Base-by-base conservation (phyloP, 2,888 invertebrate species). In the Rotaria socialis region DNA sequence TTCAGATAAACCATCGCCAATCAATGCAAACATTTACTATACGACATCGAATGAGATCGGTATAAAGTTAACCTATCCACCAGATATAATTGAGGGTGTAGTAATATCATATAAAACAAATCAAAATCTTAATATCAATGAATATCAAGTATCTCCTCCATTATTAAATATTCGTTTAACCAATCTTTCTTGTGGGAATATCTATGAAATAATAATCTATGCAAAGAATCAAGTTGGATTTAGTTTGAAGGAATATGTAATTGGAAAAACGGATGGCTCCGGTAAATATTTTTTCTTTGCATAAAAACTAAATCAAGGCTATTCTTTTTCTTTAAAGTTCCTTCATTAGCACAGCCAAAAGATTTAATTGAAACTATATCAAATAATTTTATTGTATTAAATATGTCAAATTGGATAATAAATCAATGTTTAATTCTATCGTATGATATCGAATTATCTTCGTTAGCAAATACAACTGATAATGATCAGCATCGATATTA, bases 231-330 rank as follows among this genome's bases (percentile, higher is more conserved):
- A 80, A 80, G 80, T 41, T 8, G 80, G 80, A 22, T 43, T 80
- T 14, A 80, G 80, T 80, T 11, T n/a, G 47, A 80, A 35, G 4
- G 24, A 80, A 24, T 47, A 10, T 14, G 11, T 80, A 14, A 24
- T 80, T 47, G 80, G 43, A 43, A 80, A 80, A 80, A 80, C 80
- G 5, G 80, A 80, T 47, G 80, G 80, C n/a, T 47, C 80, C 22
- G 47, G 80, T 80, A 80, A 43, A 22, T 47, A 47, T 47, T 47
- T 47, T 10, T 35, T 35, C 35, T 35, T 35, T 35, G 35, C 35
- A 35, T 35, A 35, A 35, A 35, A 35, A 35, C 35, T 35, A 35
- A 35, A 35, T 35, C 35, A 35, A 35, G 35, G 2, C 35, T 14
- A 27, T 35, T 14, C 16, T 35, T 14, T 27, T 35, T 35, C 2